Evolutionary conservation across 2,797 vertebrate species (phyloP), one percentile per base, ranked within the genome.

Genomic region (Notamacropus eugenii): DNA sequence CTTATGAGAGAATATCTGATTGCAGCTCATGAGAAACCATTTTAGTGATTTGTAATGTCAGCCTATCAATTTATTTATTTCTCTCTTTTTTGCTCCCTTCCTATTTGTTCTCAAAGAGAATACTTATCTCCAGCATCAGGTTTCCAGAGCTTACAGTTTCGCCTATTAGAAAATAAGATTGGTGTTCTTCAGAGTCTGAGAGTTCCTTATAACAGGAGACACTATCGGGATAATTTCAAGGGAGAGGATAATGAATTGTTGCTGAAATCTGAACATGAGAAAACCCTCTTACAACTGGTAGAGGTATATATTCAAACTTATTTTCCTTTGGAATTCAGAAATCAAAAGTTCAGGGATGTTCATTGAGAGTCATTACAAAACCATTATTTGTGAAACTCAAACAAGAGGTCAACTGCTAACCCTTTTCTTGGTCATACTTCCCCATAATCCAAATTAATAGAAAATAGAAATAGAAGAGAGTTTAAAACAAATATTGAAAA

Each of bases 91-190:
- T 29, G 54, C 1, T 27, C 22, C 29, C 34, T 24, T 40, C 24
- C 0, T 5, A 0, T 57, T 95, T 90, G 2, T 95, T 98, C 95
- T 91, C 92, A 92, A 96, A 99, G 99, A 98, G 99, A 99, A 92
- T 99, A 99, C 98, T 98, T 99, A 95, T 97, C 99, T 95, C 98
- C 99, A 34, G 99, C 99, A 40, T 99, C 99, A 2, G 99, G 99
- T 93, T 99, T 99, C 98, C 99, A 99, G 98, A 99, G 99, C 94
- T 98, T 99, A 96, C 99, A 99, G 97, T 99, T 99, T 96, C 99
- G 99, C 55, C 98, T 99, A n/a, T 95, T 99, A 58, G 99, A 99
- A 97, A 99, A 99, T 98, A 99, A 99, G 98, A 99, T 99, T 8
- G 99, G 99, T 1, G 99, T 99, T 93, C 99, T 98, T 0, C 99